Conservation (phyloP, 2,797 vertebrate genomes). For the Enteromius viviparus region DNA sequence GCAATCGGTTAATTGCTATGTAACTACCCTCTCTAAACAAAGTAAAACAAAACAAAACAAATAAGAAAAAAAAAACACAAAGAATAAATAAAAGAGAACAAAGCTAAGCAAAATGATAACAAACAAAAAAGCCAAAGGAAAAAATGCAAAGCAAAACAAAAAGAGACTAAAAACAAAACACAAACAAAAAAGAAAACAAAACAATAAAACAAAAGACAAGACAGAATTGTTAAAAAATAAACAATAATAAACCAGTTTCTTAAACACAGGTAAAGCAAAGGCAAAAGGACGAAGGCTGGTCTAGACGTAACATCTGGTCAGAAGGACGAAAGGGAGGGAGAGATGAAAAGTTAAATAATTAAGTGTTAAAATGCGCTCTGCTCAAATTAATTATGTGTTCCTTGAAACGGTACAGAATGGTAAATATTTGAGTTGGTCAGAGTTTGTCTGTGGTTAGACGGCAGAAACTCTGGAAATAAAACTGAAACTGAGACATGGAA, state of each 20-base stretch:
- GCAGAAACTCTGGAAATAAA: conserved; percentile 44
- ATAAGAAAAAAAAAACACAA: neutral
- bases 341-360: conserved; percentile 50
- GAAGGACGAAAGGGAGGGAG: neutral
- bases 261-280: conserved; percentile 12
- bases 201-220: neutral
- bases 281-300: neutral
- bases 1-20: neutral
- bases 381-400: conserved; percentile 58
- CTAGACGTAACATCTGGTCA: conserved; percentile 51
- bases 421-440: conserved; percentile 56
- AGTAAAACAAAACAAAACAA: neutral
- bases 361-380: conserved; percentile 46
- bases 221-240: neutral
- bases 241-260: neutral
- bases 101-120: neutral
- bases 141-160: neutral
- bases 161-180: neutral
- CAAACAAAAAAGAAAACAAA: neutral
- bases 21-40: neutral
- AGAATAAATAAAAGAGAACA: neutral
- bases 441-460: conserved; percentile 35
- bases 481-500: conserved; percentile 22
- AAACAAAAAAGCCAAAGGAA: neutral
- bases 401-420: conserved; percentile 56